Evolutionary conservation across 2,888 invertebrate genomes (phyloP).

Genomic region (Ischnus inquisitorius): DNA sequence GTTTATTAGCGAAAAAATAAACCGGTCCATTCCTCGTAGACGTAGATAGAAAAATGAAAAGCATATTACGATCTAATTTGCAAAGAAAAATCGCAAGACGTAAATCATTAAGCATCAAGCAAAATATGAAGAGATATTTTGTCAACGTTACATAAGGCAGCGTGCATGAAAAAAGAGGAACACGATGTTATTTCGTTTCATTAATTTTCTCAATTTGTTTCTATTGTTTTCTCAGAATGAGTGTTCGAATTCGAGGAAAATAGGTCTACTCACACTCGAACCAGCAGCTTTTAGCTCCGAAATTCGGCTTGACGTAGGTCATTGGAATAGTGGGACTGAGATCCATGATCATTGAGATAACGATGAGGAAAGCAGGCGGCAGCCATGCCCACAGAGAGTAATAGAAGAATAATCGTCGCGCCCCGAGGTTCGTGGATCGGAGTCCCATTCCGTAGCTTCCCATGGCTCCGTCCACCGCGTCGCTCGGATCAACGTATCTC

Average conservation of each 20-base stretch:
- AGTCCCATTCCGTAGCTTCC: neutral
- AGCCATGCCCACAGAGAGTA: slow-evolving; percentile 88
- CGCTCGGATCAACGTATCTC: slow-evolving; percentile 72
- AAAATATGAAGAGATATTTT: too few species aligned
- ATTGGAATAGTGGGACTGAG: slow-evolving; percentile 88
- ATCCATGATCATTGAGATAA: slow-evolving; percentile 88
- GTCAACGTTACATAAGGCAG: too few species aligned
- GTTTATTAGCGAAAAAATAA: neutral
- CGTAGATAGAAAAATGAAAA: too few species aligned
- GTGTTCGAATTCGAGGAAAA: neutral
- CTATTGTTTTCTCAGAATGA: neutral
- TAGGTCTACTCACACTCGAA: slow-evolving; percentile 87
- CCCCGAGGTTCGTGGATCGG: slow-evolving; percentile 31
- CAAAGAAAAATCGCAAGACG: too few species aligned
- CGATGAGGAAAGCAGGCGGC: slow-evolving; percentile 86
- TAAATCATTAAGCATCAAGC: too few species aligned
- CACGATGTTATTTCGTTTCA: too few species aligned
- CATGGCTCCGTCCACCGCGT: slow-evolving; percentile 49
- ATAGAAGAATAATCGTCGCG: slow-evolving; percentile 85
- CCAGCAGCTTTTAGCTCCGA: slow-evolving; percentile 88
- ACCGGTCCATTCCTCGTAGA: too few species aligned
- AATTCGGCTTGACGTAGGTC: slow-evolving; percentile 88
- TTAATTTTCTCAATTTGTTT: neutral
- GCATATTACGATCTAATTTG: too few species aligned
- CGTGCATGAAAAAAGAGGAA: too few species aligned